Evolutionary conservation across 2,888 invertebrate genomes (phyloP).

Genomic region (Spodoptera picta): DNA sequence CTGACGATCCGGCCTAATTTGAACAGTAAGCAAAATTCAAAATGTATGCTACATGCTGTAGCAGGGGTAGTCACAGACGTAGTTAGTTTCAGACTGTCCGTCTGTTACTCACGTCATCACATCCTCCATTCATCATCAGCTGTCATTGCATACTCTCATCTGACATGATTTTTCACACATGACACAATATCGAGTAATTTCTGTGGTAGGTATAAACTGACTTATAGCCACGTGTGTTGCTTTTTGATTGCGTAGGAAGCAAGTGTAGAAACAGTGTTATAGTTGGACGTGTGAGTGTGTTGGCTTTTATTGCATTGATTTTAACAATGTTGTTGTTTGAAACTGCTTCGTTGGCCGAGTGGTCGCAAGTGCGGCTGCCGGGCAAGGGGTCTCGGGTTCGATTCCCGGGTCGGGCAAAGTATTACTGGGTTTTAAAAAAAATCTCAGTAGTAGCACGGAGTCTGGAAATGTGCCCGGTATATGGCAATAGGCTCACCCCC

Average conservation of each 20-base stretch:
- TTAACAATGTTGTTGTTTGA: too few relatives aligned
- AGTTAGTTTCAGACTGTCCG: constrained; percentile 44
- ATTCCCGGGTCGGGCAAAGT: too few relatives aligned
- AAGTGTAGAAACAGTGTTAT: too few relatives aligned
- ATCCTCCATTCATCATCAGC: constrained; percentile 18
- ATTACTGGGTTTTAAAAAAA: too few relatives aligned
- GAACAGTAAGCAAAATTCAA: constrained; percentile 44
- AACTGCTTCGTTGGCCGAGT: too few relatives aligned
- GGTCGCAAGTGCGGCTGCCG: too few relatives aligned
- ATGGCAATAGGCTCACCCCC: too few relatives aligned
- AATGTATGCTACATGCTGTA: constrained; percentile 40
- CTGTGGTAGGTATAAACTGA: constrained; percentile 7
- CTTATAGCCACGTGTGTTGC: constrained; percentile 14
- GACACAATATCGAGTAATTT: not conserved
- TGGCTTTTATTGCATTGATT: too few relatives aligned
- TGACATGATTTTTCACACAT: not conserved
- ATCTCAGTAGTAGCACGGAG: too few relatives aligned
- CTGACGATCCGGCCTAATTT: constrained; percentile 47
- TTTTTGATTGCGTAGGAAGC: constrained; percentile 5
- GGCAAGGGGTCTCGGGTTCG: too few relatives aligned
- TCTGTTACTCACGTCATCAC: constrained; percentile 27
- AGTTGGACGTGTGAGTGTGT: too few relatives aligned
- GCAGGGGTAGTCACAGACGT: constrained; percentile 51
- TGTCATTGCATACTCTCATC: constrained; percentile 13
- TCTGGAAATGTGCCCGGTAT: too few relatives aligned